phyloP scores from a whole-genome alignment of 2,888 invertebrate genomes.

The Uropetala carovei region DNA sequence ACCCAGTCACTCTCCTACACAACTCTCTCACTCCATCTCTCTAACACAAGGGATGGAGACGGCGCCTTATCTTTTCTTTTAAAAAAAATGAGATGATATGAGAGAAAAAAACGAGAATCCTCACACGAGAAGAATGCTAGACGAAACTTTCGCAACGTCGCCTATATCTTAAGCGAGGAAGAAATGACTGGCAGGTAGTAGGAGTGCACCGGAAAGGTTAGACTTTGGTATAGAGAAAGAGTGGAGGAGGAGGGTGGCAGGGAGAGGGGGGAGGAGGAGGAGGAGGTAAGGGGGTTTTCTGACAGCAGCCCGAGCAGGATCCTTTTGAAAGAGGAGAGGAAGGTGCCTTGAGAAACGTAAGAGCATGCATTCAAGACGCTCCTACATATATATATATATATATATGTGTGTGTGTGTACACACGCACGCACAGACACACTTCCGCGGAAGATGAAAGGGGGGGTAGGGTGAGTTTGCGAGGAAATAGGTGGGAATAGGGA shows the following conservation, averaged over 20 bases:
- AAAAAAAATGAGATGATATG: background rate
- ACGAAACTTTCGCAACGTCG: background rate
- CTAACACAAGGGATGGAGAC: background rate
- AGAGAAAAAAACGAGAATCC: background rate
- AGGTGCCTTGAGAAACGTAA: background rate
- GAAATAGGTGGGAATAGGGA: background rate
- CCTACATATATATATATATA: background rate
- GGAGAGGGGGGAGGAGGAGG: background rate
- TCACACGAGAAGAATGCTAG: slow-evolving; percentile 13
- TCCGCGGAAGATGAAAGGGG: background rate
- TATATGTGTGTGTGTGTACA: too few relatives aligned
- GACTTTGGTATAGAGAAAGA: background rate
- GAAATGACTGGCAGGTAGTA: background rate
- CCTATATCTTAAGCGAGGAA: background rate
- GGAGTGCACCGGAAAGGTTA: background rate
- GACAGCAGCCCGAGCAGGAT: background rate
- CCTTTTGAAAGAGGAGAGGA: background rate
- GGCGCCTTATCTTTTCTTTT: background rate
- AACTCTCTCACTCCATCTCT: too few relatives aligned
- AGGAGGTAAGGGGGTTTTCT: background rate
- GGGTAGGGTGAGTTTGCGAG: background rate
- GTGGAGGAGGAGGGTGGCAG: background rate
- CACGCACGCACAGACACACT: background rate
- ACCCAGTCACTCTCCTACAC: background rate
- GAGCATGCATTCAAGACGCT: background rate